Evolutionary conservation across 2,113 vertebrate genomes (phyloP), one percentile per base, ranked within the genome.

Genomic region (Tyrannus savana): DNA sequence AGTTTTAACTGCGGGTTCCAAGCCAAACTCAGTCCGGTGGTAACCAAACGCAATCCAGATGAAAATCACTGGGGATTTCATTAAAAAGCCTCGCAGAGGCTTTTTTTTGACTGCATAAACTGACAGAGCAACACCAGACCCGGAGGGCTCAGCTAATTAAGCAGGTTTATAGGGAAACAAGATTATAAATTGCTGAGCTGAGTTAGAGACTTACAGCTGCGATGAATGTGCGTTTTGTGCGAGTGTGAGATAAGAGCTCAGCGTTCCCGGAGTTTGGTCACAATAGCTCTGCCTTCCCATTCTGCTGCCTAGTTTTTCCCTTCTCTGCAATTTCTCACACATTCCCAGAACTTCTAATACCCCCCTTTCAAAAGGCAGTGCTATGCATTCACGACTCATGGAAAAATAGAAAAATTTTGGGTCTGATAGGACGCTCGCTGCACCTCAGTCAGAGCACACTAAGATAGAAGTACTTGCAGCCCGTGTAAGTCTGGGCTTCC

Each of bases 101-200:
- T 62, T 87, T 95, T 79, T 41, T 41, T 12, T 33, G 21, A 53
- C 46, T 92, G 47, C 25, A n/a, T 63, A 80, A 84, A 86, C 10
- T 46, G 50, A 55, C 59, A 92, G 53, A 88, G 68, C 69, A 92
- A 92, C 63, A 80, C 35, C 6, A 28, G 79, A 30, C 59, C 56
- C 46, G 66, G 39, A 67, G 19, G 53, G 28, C 56, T 86, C 52
- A 93, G 55, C 68, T 86, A 92, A 88, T 95, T 91, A 92, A 94
- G 82, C 8, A 23, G 49, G 24, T 81, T 90, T 74, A 64, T 17
- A 42, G 31, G 2, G 44, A 95, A 92, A 59, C 31, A 59, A 75
- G 60, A 78, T 90, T 84, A 71, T 55, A 59, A 86, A 67, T 25
- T 12, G 42, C 47, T 62, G 31, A 47, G 80, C 52, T 72, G 53